Evolutionary conservation across 2,888 invertebrate species (phyloP), one percentile per base, ranked within the genome.

Genomic region (Noctua pronuba): DNA sequence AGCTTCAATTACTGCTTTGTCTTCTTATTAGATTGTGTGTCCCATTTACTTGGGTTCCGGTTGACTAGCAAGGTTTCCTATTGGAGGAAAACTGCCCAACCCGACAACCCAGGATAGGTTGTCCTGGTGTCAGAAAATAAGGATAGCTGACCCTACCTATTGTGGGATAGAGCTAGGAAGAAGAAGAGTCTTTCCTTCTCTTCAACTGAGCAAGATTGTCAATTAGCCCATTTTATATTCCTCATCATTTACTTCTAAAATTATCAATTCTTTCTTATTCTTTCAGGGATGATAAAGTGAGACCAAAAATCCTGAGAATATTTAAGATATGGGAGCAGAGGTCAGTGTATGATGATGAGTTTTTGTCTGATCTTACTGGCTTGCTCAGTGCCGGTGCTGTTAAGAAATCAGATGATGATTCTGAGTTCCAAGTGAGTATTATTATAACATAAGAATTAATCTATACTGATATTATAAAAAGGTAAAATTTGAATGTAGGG

Each of bases 291-390:
- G 98, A 99, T 85, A 98, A 98, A 93, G 99, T 99, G 2, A 98
- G 98, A 88, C 97, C 98, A 81, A 98, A 98, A 93, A 98, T 99
- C 74, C 96, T 98, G 74, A 97, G 99, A 80, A 99, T 99, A 89
- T 99, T 99, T 92, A 98, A 98, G 93, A 99, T 99, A 88, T 99
- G 99, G 99, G 98, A 99, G 93, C 99, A 99, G 92, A 97, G 99
- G 86, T 98, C 97, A 67, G 98, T 99, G 31, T 99, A 99, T 93
- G 98, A 98, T 93, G 98, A 98, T 90, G 98, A 98, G 91, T 99
- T 99, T 92, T 97, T 99, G 44, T 97, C 98, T 24, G 99, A 99
- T 95, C 96, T 99, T 44, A 98, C 98, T 64, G 98, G 98, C 8
- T 95, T 99, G 75, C 97, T 99, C 52, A 98, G 98, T 89, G 98